Evolutionary conservation across 2,113 vertebrate genomes (phyloP).

Genomic region (Garra rufa): DNA sequence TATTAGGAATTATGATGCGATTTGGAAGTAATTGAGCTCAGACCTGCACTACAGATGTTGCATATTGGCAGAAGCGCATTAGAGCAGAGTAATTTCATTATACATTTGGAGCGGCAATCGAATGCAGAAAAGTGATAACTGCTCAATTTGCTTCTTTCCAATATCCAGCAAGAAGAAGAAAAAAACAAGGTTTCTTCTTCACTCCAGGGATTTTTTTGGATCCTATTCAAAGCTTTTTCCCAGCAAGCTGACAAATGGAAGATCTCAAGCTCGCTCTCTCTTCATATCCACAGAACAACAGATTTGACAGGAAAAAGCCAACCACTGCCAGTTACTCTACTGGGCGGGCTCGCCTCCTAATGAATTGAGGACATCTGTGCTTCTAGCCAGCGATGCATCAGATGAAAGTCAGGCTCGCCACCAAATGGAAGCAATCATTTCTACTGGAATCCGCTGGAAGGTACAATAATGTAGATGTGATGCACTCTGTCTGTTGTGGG

Average conservation of each 20-base stretch:
- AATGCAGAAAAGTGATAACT: conserved; percentile 4
- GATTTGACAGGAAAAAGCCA: conserved; percentile 52
- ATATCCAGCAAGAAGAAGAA: neutral
- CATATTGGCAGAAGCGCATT: neutral
- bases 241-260: conserved; percentile 49
- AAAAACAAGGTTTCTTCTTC: conserved; percentile 21
- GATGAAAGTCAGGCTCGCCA: conserved; percentile 49
- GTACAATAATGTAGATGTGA: conserved; percentile 52
- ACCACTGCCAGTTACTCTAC: conserved; percentile 50
- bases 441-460: conserved; percentile 51
- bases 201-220: conserved; percentile 37
- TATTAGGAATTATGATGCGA: neutral
- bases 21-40: neutral
- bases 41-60: conserved; percentile 19
- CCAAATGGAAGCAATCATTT: conserved; percentile 53
- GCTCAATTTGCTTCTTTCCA: neutral
- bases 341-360: conserved; percentile 48
- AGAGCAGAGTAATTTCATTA: neutral
- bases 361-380: conserved; percentile 57
- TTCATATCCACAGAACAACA: conserved; percentile 44
- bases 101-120: neutral
- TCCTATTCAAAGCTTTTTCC: conserved; percentile 29
- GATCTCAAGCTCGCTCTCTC: conserved; percentile 37
- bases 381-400: conserved; percentile 51
- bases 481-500: conserved; percentile 29